Conservation (phyloP, 2,888 invertebrate species). For the Yponomeuta evonymella region DNA sequence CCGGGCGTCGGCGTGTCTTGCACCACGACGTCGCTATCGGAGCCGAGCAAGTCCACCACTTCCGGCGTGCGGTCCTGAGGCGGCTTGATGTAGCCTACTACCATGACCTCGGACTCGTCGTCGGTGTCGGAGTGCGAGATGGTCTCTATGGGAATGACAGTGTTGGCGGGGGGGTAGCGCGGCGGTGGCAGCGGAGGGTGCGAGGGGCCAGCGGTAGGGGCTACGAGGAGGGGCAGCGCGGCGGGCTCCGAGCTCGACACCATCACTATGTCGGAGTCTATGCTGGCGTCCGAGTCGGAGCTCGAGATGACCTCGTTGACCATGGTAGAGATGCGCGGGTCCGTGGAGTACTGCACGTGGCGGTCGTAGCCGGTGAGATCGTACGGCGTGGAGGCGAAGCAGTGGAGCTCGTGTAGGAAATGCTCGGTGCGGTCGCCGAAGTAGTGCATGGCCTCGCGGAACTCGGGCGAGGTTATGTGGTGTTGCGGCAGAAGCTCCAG, state of each 20-base stretch:
- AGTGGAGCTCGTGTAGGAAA: constrained; percentile 92
- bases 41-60: constrained; percentile 77
- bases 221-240: constrained; percentile 1
- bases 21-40: constrained; percentile 69
- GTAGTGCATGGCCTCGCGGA: constrained; percentile 81
- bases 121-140: constrained; percentile 66
- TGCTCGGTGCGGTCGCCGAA: constrained; percentile 85
- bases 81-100: constrained; percentile 81
- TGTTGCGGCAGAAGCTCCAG: constrained; percentile 80
- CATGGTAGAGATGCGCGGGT: constrained; percentile 70
- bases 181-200: constrained; percentile 26
- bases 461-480: constrained; percentile 81
- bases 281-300: constrained; percentile 50
- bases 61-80: constrained; percentile 80
- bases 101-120: constrained; percentile 74
- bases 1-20: constrained; percentile 43
- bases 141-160: constrained; percentile 65
- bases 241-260: constrained; percentile 48
- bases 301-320: constrained; percentile 73
- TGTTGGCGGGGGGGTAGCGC: constrained; percentile 38
- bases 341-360: constrained; percentile 79
- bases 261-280: constrained; percentile 55
- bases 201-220: constrained; percentile 32
- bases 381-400: constrained; percentile 90
- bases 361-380: constrained; percentile 89